Conservation (phyloP, 1,140 invertebrate genomes). For the Pachypsylla venusta region DNA sequence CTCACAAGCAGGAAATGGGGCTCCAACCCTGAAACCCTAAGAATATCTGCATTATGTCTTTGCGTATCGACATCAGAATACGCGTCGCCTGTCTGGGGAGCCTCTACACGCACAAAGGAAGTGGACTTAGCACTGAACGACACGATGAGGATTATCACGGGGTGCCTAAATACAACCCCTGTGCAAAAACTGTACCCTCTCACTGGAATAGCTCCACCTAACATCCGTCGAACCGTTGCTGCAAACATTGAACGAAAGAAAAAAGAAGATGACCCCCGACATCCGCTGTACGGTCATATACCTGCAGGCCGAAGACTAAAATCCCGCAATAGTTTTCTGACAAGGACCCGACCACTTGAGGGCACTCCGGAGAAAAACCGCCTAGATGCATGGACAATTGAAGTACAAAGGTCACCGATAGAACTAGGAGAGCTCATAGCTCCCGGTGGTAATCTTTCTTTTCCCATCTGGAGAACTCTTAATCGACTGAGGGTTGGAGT, state of each 20-base stretch:
- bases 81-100: slow-evolving; percentile 6
- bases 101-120: background rate
- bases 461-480: slow-evolving; percentile 11
- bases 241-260: slow-evolving; percentile 13
- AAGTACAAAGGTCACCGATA: background rate
- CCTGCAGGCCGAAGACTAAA: slow-evolving; percentile 2
- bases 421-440: background rate
- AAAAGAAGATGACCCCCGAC: background rate
- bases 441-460: background rate
- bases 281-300: slow-evolving; percentile 1
- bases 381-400: background rate
- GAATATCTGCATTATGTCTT: slow-evolving; percentile 4
- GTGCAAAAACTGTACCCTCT: slow-evolving; percentile 1
- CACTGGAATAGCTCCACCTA: slow-evolving; percentile 7
- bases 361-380: slow-evolving; percentile 11
- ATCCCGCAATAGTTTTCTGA: slow-evolving; percentile 12
- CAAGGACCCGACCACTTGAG: background rate
- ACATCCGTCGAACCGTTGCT: background rate
- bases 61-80: slow-evolving; percentile 6
- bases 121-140: slow-evolving; percentile 12
- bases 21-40: slow-evolving; percentile 3
- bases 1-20: background rate
- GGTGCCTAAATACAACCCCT: slow-evolving; percentile 9
- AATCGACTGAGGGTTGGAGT: slow-evolving; percentile 7
- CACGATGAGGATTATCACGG: slow-evolving; percentile 12